Conservation (phyloP, 1,140 invertebrate genomes). For the Drosophila nannoptera region DNA sequence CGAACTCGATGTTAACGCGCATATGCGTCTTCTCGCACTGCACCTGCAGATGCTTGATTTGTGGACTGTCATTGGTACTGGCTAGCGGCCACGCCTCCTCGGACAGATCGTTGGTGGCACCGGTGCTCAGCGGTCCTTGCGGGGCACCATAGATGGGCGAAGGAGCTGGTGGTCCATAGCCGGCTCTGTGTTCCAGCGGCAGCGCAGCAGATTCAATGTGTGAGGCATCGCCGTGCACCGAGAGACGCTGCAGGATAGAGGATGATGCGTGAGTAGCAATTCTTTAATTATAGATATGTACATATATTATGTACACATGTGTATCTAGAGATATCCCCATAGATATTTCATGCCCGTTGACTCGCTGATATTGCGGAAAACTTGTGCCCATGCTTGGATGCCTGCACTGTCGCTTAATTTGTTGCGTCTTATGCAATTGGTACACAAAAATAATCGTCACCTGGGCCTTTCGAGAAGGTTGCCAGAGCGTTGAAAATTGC, state of each 20-base stretch:
- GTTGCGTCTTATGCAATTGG: constrained; percentile 44
- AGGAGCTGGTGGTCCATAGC: constrained; percentile 86
- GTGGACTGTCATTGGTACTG: constrained; percentile 87
- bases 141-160: constrained; percentile 82
- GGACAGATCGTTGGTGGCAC: constrained; percentile 74
- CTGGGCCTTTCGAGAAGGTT: constrained; percentile 47
- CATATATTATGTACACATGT: no score
- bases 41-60: constrained; percentile 94
- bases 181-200: constrained; percentile 87
- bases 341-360: neutral
- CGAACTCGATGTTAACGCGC: constrained; percentile 96
- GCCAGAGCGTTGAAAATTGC: constrained; percentile 71
- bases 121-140: constrained; percentile 76
- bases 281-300: neutral
- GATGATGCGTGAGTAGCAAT: neutral
- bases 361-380: constrained; percentile 58
- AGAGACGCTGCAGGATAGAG: constrained; percentile 81
- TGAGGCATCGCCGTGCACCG: constrained; percentile 85
- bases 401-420: constrained; percentile 55
- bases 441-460: constrained; percentile 30
- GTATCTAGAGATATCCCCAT: neutral
- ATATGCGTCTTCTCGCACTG: constrained; percentile 97
- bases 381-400: constrained; percentile 26
- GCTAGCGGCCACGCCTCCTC: constrained; percentile 89
- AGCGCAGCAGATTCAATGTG: constrained; percentile 87